Evolutionary conservation across 2,797 vertebrate genomes (phyloP), one percentile per base, ranked within the genome.

Genomic region (Novumbra hubbsi): DNA sequence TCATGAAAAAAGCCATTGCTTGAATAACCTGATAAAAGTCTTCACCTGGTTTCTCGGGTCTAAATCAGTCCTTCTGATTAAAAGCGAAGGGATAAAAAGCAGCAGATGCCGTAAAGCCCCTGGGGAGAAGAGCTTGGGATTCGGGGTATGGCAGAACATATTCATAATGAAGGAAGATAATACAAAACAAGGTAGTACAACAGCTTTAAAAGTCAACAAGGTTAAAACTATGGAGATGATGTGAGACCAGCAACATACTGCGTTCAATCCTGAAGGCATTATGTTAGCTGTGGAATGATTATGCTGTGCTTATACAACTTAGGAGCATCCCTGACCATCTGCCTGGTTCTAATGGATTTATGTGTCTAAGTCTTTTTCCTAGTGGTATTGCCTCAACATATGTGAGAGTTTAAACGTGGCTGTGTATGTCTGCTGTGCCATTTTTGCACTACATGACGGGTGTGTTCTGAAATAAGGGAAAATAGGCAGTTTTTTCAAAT

Each of bases 401-500:
- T 38, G 45, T 68, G 38, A 1, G 9, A 68, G 45, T 24, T 11
- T 41, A 9, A 19, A 21, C 45, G 32, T 24, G 38, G n/a, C 7
- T 27, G 5, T n/a, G n/a, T 38, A 19, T 14, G 66, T 45, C 38
- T 9, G 34, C 12, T 68, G 66, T 68, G 66, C 19, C 17, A n/a
- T 21, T 21, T 32, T 12, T 17, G 68, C 32, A 19, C 19, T 19
- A 17, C 14, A 27, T 14, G 41, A 64, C 41, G 38, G 30, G 49
- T 11, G 24, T 52, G 73, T 21, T 28, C 48, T 24, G 49, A 16
- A 14, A 45, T 14, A 12, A 55, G 73, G 72, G 16, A 65, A 76
- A 30, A 45, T 34, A 15, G 24, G n/a, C 71, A 65, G n/a, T 80
- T 55, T 69, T 68, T 71, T 30, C 30, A 63, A 73, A 64, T 71